Evolutionary conservation across 2,888 invertebrate species (phyloP), one percentile per base, ranked within the genome.

Genomic region (Trissolcus brochymenae): DNA sequence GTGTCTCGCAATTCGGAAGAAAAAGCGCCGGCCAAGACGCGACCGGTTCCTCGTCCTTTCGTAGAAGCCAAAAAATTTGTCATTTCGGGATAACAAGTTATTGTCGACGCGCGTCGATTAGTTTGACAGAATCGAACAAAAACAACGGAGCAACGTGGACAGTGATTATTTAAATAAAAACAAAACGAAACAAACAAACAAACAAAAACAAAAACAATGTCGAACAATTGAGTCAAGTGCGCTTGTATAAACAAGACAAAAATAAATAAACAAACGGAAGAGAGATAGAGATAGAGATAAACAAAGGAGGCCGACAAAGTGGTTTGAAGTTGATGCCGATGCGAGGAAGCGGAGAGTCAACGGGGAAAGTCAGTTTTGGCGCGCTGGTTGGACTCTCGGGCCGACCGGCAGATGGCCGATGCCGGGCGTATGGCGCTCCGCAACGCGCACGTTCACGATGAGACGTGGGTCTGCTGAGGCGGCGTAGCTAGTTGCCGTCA

Each of bases 341-440:
- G 46, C 17, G 56, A 29, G 21, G 43, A 21, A 66, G 29, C 14
- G 49, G 9, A 49, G 4, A 41, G 17, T 43, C 29, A 61, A 17
- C 70, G 71, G 56, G 72, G 54, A 65, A 72, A 72, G 66, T 78
- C 62, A 55, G 76, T 88, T 88, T 88, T 88, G 88, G 88, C 88
- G 88, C 87, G 88, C 87, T 84, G 82, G 71, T 9, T 56, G 35
- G 81, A 81, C 84, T 88, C 81, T 75, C 59, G 75, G 62, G 62
- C 62, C 80, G 81, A 82, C 88, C 88, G 85, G 84, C 86, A 88
- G 88, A 88, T 88, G 88, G 87, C 88, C 85, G 81, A 81, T 84
- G 82, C 87, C 87, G 86, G 85, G 80, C 80, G 79, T 81, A 80
- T 77, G 62, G 79, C 50, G 68, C 64, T 49, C 60, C 73, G 65